A percentile compares a stretch with the other conserved stretches of the same genome.
Evolutionary conservation across 2,113 vertebrate genomes (phyloP).

Genomic region (Neodontobutis hainanensis): DNA sequence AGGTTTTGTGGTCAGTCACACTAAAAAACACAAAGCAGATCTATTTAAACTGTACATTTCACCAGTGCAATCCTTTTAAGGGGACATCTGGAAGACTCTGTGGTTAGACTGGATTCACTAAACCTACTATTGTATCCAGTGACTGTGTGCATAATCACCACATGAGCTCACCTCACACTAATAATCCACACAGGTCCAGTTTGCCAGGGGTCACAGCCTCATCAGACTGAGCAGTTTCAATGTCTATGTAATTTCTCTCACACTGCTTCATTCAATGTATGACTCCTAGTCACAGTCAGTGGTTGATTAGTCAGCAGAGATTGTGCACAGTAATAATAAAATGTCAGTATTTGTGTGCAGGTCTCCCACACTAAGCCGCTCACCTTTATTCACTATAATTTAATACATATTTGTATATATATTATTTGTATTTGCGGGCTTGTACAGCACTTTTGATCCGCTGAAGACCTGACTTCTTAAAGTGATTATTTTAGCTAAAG

Average conservation of each 20-base stretch:
- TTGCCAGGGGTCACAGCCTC: constrained; percentile 45
- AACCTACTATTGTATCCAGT: background rate
- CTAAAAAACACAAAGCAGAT: constrained; percentile 55
- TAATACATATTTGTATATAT: too few species aligned
- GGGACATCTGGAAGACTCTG: constrained; percentile 23
- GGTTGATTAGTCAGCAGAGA: constrained; percentile 43
- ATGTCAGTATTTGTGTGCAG: constrained; percentile 1
- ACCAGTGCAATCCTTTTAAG: constrained; percentile 19
- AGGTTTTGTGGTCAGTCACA: constrained; percentile 40
- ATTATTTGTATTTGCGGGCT: too few species aligned
- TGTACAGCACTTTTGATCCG: too few species aligned
- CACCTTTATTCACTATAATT: background rate
- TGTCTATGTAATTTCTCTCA: constrained; percentile 15
- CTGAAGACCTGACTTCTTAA: too few species aligned
- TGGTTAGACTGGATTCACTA: constrained; percentile 20
- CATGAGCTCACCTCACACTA: constrained; percentile 35
- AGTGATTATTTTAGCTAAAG: too few species aligned
- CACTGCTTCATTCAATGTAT: constrained; percentile 20
- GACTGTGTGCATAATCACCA: constrained; percentile 10
- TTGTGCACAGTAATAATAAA: constrained; percentile 4
- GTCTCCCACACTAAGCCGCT: constrained; percentile 33
- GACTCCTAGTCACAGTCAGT: constrained; percentile 18
- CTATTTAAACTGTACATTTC: constrained; percentile 24
- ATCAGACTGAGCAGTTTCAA: constrained; percentile 42
- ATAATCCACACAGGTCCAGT: constrained; percentile 48